A percentile compares a stretch with the other conserved stretches of the same genome.
Evolutionary conservation across 1,140 invertebrate genomes (phyloP).

Genomic region (Apis dorsata): DNA sequence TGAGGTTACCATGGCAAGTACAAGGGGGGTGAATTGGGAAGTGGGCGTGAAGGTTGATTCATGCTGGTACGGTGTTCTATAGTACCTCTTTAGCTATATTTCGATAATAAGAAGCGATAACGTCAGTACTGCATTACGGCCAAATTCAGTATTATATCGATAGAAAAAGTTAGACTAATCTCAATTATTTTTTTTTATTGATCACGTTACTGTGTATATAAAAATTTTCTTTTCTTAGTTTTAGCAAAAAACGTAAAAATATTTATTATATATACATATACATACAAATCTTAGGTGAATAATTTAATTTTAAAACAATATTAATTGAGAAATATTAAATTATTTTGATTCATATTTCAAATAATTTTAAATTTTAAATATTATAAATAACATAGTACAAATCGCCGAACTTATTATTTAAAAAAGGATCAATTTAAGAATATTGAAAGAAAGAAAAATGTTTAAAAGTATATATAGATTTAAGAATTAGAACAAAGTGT

Average conservation of each 20-base stretch:
- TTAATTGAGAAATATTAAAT: not conserved
- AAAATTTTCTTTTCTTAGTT: not conserved
- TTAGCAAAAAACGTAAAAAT: not conserved
- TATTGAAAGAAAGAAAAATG: not conserved
- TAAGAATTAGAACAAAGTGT: too few relatives aligned
- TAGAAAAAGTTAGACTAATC: not conserved
- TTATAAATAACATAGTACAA: not conserved
- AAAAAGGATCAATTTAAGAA: not conserved
- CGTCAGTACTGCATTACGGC: conserved; percentile 15
- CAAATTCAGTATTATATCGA: conserved; percentile 17
- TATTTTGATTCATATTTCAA: not conserved
- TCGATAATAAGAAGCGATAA: conserved; percentile 44
- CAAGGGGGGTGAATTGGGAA: conserved; percentile 41
- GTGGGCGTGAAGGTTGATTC: conserved; percentile 61
- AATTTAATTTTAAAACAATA: not conserved
- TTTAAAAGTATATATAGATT: not conserved
- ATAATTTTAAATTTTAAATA: not conserved
- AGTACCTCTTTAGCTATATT: conserved; percentile 28
- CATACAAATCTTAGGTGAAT: too few relatives aligned
- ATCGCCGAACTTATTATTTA: not conserved
- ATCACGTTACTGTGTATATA: not conserved
- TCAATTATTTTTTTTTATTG: not conserved
- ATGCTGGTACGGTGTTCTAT: conserved; percentile 46
- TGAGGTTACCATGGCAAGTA: conserved; percentile 34
- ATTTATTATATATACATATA: not conserved